Base-by-base conservation (phyloP, 2,888 invertebrate genomes). In the Suillia variegata region DNA sequence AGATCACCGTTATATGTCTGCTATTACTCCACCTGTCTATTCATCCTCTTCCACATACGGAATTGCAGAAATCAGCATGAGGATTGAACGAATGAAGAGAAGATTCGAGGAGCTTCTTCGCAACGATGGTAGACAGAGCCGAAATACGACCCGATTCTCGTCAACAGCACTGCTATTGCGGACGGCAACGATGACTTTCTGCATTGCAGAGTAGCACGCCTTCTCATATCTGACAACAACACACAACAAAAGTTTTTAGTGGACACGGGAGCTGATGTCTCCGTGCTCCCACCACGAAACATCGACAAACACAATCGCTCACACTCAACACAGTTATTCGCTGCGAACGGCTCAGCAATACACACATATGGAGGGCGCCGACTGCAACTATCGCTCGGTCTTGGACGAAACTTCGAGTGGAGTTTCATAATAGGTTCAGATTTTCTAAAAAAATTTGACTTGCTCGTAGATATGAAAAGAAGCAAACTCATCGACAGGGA, bases 351-450 rank as follows among this genome's bases (percentile, higher is more conserved):
- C 20, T 48, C 45, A 12, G 20, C 13, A 3, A 61, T 58, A 52
- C 13, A 26, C 47, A 38, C 10, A 38, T 38, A n/a, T n/a, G n/a
- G n/a, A n/a, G n/a, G n/a, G n/a, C n/a, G n/a, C n/a, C n/a, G n/a
- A n/a, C n/a, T n/a, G n/a, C n/a, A n/a, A n/a, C n/a, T n/a, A n/a
- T n/a, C n/a, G n/a, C n/a, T n/a, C n/a, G n/a, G n/a, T n/a, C n/a
- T n/a, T n/a, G n/a, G n/a, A n/a, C n/a, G n/a, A 13, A 58, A 58
- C 15, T 61, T 58, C n/a, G 51, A 45, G 4, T 62, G 58, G 58
- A 61, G 54, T 4, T 65, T 65, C 51, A 1, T 64, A 2, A 62
- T 61, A 33, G 57, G 61, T 8, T 50, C 22, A 2, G 61, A 62
- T 45, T 62, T 61, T 17, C 47, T 58, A 1, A 26, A 56, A 50